These are phyloP conservation scores for Euzophera pinguis DNA, from an alignment of 2,888 invertebrate genomes.

Conservation along the genomic window DNA sequence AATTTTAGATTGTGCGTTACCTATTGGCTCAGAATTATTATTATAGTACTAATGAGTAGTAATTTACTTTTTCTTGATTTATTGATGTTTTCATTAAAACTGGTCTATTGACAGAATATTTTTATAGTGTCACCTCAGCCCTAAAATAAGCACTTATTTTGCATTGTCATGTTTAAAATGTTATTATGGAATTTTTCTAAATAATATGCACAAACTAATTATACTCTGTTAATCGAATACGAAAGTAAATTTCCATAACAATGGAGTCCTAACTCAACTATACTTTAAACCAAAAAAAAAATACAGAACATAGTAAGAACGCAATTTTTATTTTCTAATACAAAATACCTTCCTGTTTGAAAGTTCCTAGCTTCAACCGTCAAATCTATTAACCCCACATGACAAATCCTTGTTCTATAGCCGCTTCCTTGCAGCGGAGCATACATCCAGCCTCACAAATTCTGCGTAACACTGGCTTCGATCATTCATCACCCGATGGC, in stretches of 20 bases:
- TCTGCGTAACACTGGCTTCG: slow-evolving; percentile 18
- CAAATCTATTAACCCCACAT: neutral
- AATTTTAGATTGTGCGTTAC: no score
- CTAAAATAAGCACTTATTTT: no score
- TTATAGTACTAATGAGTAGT: no score
- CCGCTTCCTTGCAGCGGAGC: slow-evolving; percentile 7
- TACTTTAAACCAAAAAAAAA: neutral
- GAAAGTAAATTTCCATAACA: neutral
- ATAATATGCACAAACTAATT: neutral
- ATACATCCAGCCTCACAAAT: slow-evolving; percentile 7
- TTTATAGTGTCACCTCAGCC: no score
- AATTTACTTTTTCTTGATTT: no score
- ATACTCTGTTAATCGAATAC: neutral
- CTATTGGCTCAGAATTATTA: no score
- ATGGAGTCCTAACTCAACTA: neutral
- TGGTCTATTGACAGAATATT: no score
- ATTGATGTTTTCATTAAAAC: no score
- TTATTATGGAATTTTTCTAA: no score
- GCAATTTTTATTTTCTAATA: neutral
- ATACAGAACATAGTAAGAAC: neutral
- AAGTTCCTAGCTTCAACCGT: neutral
- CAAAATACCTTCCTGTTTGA: neutral
- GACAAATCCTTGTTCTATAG: slow-evolving; percentile 1
- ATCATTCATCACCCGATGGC: slow-evolving; percentile 65
- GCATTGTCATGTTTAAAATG: no score